Percentiles rank a stretch among this genome's conserved stretches.
Conservation (phyloP, 2,797 vertebrate species). For the Sebastes aleutianus region DNA sequence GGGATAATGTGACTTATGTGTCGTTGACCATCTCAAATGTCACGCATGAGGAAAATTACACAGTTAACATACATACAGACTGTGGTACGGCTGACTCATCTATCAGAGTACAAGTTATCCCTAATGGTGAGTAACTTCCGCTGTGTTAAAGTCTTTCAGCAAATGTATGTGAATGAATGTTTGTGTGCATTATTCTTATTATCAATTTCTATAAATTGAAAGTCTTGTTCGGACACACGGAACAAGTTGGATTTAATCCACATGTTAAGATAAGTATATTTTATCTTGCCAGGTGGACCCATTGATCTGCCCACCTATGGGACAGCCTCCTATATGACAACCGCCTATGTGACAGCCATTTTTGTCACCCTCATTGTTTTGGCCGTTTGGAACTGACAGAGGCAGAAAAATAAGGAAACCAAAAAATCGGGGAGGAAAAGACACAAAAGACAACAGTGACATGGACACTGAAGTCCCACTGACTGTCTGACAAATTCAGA, state of each 20-base stretch:
- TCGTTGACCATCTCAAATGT: not conserved
- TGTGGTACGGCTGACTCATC: rapidly evolving
- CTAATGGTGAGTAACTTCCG: not conserved
- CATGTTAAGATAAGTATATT: not conserved
- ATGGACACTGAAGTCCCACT: rapidly evolving
- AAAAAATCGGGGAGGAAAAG: rapidly evolving
- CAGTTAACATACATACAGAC: rapidly evolving
- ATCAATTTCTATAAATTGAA: not conserved
- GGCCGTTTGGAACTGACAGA: not conserved
- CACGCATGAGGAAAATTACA: rapidly evolving
- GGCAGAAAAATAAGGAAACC: not conserved
- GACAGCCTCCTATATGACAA: rapidly evolving
- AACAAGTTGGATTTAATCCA: not conserved
- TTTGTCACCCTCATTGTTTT: rapidly evolving
- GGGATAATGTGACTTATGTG: rapidly evolving
- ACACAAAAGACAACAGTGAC: not conserved
- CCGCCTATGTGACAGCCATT: not conserved
- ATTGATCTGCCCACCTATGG: too few relatives aligned
- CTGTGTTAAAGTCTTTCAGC: not conserved
- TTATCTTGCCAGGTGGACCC: not conserved
- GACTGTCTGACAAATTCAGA: not conserved
- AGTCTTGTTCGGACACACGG: not conserved
- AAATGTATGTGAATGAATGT: not conserved
- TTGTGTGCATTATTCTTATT: not conserved
- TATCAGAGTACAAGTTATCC: not conserved